Percentiles rank a stretch among this genome's conserved stretches.
Conservation (phyloP, 1,140 invertebrate species). For the Magallana angulata region DNA sequence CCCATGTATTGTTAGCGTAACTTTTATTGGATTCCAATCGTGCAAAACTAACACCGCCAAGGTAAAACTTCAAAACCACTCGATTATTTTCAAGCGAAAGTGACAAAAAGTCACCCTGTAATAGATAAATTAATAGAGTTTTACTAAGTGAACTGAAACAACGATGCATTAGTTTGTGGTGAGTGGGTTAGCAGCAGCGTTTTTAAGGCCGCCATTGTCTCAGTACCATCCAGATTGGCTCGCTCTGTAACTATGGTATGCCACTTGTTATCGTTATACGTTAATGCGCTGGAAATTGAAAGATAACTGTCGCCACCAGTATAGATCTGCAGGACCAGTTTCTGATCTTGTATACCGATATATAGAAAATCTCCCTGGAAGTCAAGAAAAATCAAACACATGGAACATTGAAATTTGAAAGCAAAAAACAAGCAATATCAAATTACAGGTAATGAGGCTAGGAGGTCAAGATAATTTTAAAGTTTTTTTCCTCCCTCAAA, state of each 20-base stretch:
- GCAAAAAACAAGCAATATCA: too few relatives aligned
- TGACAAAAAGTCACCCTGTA: conserved; percentile 88
- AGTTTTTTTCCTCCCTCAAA: too few relatives aligned
- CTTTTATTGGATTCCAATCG: conserved; percentile 82
- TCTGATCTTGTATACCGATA: conserved; percentile 87
- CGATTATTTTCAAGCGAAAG: conserved; percentile 87
- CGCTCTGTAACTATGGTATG: conserved; percentile 86
- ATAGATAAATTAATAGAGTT: conserved; percentile 45
- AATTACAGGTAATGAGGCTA: too few relatives aligned
- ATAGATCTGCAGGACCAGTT: conserved; percentile 87
- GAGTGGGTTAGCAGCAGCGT: conserved; percentile 16
- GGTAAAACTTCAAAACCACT: conserved; percentile 87
- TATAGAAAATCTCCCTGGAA: conserved; percentile 88
- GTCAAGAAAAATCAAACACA: conserved; percentile 12
- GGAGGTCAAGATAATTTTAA: too few relatives aligned
- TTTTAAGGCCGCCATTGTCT: not conserved
- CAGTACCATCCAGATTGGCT: conserved; percentile 58
- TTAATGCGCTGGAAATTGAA: conserved; percentile 82
- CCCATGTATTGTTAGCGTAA: conserved; percentile 91
- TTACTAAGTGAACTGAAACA: conserved; percentile 19
- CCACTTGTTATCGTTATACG: conserved; percentile 91
- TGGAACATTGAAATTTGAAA: not conserved
- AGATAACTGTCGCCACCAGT: conserved; percentile 71
- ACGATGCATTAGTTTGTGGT: conserved; percentile 14
- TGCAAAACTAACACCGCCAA: conserved; percentile 71